Evolutionary conservation across 1,140 invertebrate genomes (phyloP).

Genomic region (Caenorhabditis tropicalis): DNA sequence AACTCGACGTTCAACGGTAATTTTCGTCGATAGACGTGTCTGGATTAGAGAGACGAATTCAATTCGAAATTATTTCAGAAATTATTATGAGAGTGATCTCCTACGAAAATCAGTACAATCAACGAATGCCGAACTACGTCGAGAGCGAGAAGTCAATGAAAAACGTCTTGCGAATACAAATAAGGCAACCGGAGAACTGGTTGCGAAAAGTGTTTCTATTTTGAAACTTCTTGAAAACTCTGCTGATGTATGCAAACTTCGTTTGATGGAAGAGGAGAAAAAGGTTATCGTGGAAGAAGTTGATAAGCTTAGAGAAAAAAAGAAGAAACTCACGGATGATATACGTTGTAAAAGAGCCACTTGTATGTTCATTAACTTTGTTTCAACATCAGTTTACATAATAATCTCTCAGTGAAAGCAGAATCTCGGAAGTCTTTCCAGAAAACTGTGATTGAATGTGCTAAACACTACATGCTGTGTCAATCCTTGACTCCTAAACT

Average conservation of each 20-base stretch:
- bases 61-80: background rate
- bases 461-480: background rate
- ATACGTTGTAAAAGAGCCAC: background rate
- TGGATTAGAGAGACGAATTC: background rate
- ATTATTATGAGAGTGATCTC: background rate
- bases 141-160: background rate
- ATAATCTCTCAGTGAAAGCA: slow-evolving; percentile 15
- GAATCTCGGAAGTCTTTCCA: background rate
- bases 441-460: background rate
- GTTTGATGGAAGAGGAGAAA: slow-evolving; percentile 18
- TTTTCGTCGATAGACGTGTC: no score
- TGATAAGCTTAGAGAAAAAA: background rate
- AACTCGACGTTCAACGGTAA: background rate
- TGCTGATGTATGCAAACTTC: background rate
- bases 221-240: background rate
- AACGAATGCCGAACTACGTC: background rate
- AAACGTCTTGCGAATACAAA: background rate
- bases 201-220: background rate
- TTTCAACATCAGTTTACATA: background rate
- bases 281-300: background rate
- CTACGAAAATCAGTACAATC: background rate
- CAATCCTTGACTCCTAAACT: background rate
- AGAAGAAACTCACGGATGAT: background rate
- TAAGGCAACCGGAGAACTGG: background rate
- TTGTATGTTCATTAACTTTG: background rate